phyloP scores from a whole-genome alignment of 2,888 invertebrate species.

The Stenchaetothrips biformis region DNA sequence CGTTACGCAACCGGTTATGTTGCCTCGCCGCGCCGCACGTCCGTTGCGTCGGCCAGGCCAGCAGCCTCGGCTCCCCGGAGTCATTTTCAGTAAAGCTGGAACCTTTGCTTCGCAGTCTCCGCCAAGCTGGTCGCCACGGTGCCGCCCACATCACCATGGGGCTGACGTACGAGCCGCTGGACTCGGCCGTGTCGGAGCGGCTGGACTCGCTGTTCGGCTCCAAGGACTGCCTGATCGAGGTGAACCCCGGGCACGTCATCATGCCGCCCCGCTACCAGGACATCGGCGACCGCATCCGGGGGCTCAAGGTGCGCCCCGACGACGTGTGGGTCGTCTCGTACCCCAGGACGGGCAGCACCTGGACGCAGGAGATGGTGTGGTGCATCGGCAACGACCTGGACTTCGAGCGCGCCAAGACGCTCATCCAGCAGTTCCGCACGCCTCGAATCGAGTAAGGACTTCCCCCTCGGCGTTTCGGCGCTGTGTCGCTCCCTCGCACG shows the following conservation, averaged over 20 bases:
- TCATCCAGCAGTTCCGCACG: slow-evolving; percentile 56
- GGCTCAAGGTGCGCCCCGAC: slow-evolving; percentile 64
- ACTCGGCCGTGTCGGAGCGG: slow-evolving; percentile 54
- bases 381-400: slow-evolving; percentile 76
- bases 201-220: slow-evolving; percentile 65
- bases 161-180: slow-evolving; percentile 56
- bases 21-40: neutral
- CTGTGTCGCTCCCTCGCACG: too few relatives aligned
- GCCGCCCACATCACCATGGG: slow-evolving; percentile 37
- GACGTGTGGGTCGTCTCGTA: slow-evolving; percentile 85
- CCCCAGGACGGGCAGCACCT: slow-evolving; percentile 86
- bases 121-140: neutral
- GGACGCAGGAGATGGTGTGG: slow-evolving; percentile 93
- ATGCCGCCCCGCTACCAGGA: slow-evolving; percentile 64
- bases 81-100: neutral
- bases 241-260: slow-evolving; percentile 65
- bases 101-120: too few relatives aligned
- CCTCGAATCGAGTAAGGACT: slow-evolving; percentile 64
- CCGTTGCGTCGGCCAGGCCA: neutral
- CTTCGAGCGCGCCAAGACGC: slow-evolving; percentile 64
- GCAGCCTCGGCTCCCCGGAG: neutral
- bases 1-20: too few relatives aligned
- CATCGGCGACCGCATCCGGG: slow-evolving; percentile 63
- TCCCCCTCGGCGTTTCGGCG: too few relatives aligned
- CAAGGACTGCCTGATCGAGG: slow-evolving; percentile 65